Evolutionary conservation across 2,113 vertebrate species (phyloP), one percentile per base, ranked within the genome.

Genomic region (Natator depressus): DNA sequence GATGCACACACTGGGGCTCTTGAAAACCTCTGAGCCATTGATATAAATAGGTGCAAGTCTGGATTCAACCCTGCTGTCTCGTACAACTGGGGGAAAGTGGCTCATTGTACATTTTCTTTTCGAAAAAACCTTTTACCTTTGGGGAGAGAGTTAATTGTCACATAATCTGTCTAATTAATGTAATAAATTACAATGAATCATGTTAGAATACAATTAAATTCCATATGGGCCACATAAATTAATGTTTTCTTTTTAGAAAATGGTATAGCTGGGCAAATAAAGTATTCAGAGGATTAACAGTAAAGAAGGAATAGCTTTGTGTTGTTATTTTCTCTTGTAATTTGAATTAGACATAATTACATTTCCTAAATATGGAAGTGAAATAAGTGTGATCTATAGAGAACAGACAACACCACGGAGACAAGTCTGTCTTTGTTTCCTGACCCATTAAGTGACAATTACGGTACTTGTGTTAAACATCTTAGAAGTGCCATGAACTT

Each of bases 361-460:
- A 91, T 97, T 97, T 98, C 93, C 96, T 96, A 97, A 98, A 96
- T 97, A 97, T 94, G 96, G 98, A 98, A 97, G 93, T 97, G 96
- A 98, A 98, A 97, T 97, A 97, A 95, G 96, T 98, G 98, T 97
- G 97, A 97, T 98, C 96, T 96, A 94, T 78, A 91, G 95, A 97
- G 93, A 97, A 93, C 91, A 97, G 94, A 94, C 96, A 97, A 87
- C 87, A 88, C 79, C 69, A 87, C 80, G 0, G 92, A 98, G 97
- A 96, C 97, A 97, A 97, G 97, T 97, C 96, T 98, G 94, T 97
- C 97, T 97, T 97, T 98, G 97, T 98, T 96, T 97, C 96, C 95
- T 98, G 97, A 96, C 97, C 97, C 96, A 96, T 97, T 98, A 98
- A 97, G 96, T 92, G 96, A 96, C 98, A 98, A 98, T 98, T 97